Conservation (phyloP, 37 sponge, comb jelly and placozoan genomes). For the Aplysina aerophoba region DNA sequence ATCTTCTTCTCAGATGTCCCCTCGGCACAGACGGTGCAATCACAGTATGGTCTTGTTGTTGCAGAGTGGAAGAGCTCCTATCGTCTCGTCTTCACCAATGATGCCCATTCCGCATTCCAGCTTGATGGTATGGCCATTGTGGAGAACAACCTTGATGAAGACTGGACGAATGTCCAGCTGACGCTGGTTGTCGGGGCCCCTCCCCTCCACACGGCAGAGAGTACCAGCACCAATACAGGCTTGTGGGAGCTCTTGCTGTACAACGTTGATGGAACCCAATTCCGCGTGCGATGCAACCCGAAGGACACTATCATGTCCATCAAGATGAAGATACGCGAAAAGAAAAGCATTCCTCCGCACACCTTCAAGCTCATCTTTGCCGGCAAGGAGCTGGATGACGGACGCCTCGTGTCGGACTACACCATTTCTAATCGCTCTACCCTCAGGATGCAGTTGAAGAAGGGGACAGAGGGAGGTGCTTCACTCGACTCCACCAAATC, state of each 20-base stretch:
- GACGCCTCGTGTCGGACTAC: constrained; percentile 85
- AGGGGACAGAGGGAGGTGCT: background rate
- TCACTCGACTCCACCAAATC: background rate
- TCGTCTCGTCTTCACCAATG: constrained; percentile 52
- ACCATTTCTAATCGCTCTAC: constrained; percentile 69
- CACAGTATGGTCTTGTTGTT: constrained; percentile 74
- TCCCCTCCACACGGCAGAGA: constrained; percentile 28
- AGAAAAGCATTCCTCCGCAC: constrained; percentile 36
- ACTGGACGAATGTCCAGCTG: constrained; percentile 85
- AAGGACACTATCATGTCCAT: constrained; percentile 74
- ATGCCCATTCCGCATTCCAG: constrained; percentile 50
- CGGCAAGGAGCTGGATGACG: constrained; percentile 80
- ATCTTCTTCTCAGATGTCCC: constrained; percentile 77
- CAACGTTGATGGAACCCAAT: constrained; percentile 33
- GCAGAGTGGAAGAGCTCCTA: constrained; percentile 91
- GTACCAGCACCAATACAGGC: constrained; percentile 37
- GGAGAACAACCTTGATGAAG: constrained; percentile 85
- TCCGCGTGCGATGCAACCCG: constrained; percentile 65
- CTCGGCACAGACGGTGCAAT: constrained; percentile 42
- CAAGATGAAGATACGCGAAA: constrained; percentile 65
- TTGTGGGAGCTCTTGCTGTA: constrained; percentile 57
- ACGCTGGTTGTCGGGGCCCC: constrained; percentile 90
- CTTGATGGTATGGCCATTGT: constrained; percentile 86
- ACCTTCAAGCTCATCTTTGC: constrained; percentile 75
- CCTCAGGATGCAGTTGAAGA: constrained; percentile 52